Base-by-base conservation (phyloP, 2,888 invertebrate species). In the Magallana nippona region DNA sequence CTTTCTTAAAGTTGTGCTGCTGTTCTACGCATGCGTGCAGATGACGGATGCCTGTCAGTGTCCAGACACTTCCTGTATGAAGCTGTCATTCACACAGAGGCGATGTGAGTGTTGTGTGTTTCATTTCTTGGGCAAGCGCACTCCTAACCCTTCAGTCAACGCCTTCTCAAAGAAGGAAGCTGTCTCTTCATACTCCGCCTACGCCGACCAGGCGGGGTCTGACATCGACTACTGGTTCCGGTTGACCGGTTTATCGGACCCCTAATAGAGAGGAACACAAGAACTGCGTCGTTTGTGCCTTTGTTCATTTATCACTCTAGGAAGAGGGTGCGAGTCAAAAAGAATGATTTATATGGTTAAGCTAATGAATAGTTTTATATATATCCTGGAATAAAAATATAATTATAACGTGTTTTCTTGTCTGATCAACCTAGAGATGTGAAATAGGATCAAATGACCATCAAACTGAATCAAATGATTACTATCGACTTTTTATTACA, bases 171-270 rank as follows among this genome's bases (percentile, higher is more conserved):
- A 60, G 60, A 60, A 60, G 10, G 60, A 60, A 19, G n/a, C 60
- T 19, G 10, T 60, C 10, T 60, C 60, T 19, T 60, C 60, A 19
- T 60, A 60, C 19, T 60, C 60, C 10, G 10, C 60, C 1, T 60
- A 19, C 19, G 19, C 60, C n/a, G 60, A 60, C 60, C 60, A 60
- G 19, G 19, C 5, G 10, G 19, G 19, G n/a, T n/a, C 60, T 10
- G 19, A 60, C 19, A 60, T 60, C 5, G 60, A 60, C 60, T 60
- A 60, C n/a, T 60, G 60, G 60, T 60, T 60, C 60, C 60, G 60
- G 1, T 19, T 60, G 10, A 44, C 44, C 0, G 44, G 44, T 44
- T 44, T 44, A 8, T 44, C 44, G 44, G 44, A 44, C 3, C 3
- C 44, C 44, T 44, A 44, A 0, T 44, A 44, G 44, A 44, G 44